A percentile compares a stretch with the other conserved stretches of the same genome.
Evolutionary conservation across 1,140 invertebrate species (phyloP).

Genomic region (Telenomus remus): DNA sequence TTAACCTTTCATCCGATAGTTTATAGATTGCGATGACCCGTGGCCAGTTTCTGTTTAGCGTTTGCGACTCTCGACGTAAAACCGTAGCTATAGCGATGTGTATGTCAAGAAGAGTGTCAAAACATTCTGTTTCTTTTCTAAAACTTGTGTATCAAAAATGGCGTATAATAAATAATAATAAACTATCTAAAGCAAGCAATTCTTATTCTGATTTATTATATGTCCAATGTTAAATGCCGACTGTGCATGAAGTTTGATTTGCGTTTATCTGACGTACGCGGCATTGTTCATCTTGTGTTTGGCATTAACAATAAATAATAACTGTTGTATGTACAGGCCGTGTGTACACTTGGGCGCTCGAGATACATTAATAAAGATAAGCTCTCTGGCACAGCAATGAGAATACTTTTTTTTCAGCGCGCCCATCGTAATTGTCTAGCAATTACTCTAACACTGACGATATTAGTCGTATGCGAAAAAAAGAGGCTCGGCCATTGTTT

Average conservation of each 20-base stretch:
- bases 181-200: no score
- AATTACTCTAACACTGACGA: conserved; percentile 64
- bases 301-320: conserved; percentile 37
- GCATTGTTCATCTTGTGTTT: conserved; percentile 34
- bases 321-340: conserved; percentile 10
- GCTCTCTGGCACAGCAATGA: conserved; percentile 31
- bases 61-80: no score
- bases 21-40: no score
- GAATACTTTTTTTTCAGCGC: conserved; percentile 29
- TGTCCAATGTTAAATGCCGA: conserved; percentile 25
- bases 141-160: no score
- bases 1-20: no score
- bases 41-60: no score
- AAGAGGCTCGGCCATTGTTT: conserved; percentile 66
- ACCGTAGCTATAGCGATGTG: no score
- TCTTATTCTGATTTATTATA: conserved; percentile 24
- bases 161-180: no score
- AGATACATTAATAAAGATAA: conserved; percentile 56
- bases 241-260: conserved; percentile 40
- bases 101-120: no score
- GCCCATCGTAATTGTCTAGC: conserved; percentile 62
- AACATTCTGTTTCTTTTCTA: no score
- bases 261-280: conserved; percentile 33
- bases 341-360: conserved; percentile 2
- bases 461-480: conserved; percentile 68